Conservation (phyloP, 2,113 vertebrate genomes). For the Tragelaphus imberbis region DNA sequence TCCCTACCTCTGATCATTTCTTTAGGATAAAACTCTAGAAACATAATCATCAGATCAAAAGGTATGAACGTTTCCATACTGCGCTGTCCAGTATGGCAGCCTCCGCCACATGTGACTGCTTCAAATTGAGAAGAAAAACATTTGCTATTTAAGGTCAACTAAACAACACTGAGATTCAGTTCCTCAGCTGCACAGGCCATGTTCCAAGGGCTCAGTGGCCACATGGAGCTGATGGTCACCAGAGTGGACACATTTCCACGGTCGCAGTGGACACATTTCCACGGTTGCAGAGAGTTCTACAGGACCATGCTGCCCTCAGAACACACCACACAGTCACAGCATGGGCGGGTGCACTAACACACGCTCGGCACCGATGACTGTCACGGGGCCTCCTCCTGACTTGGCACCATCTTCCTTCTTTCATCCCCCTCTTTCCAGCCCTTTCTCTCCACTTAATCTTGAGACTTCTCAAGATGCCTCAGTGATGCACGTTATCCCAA, state of each 20-base stretch:
- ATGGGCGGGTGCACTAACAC: accelerated
- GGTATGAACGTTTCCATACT: accelerated
- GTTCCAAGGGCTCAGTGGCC: not conserved
- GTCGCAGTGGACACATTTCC: accelerated
- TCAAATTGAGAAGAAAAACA: not conserved
- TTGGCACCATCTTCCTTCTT: not conserved
- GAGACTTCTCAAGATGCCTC: not conserved
- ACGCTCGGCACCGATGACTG: not conserved
- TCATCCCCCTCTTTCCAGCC: accelerated
- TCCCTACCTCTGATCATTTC: not conserved
- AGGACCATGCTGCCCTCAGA: accelerated
- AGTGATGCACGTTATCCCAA: not conserved
- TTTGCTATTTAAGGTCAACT: not conserved
- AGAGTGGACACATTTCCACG: accelerated
- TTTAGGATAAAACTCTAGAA: not conserved
- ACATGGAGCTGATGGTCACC: not conserved
- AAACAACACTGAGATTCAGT: not conserved
- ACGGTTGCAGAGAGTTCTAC: not conserved
- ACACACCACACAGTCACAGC: accelerated
- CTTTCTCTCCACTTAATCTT: not conserved
- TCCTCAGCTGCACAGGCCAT: not conserved
- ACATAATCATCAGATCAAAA: not conserved
- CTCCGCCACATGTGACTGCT: accelerated
- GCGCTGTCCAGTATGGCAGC: accelerated
- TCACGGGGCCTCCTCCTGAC: accelerated